Evolutionary conservation across 2,797 vertebrate species (phyloP), one percentile per base, ranked within the genome.

Genomic region (Halcyon chelicuti): DNA sequence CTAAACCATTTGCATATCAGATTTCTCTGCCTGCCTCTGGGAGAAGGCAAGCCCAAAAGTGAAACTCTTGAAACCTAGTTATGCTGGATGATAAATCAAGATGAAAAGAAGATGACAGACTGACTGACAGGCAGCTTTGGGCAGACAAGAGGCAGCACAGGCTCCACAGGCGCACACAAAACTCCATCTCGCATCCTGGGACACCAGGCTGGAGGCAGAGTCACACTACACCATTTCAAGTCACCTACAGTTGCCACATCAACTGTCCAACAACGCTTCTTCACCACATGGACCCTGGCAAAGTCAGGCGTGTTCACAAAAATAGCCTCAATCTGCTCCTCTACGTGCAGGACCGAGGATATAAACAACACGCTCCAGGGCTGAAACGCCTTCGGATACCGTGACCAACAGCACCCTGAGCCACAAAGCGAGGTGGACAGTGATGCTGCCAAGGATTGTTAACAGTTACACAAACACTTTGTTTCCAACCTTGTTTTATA

Each of bases 1-100:
- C 92, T 97, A 91, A 81, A 73, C 39, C 58, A 89, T 88, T 94
- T 82, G 75, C 67, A 96, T 80, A 52, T 78, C 70, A 97, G 93
- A 97, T 93, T 92, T 96, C 96, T 96, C 58, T 73, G 67, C 83
- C 86, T 26, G 29, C 88, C 88, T 82, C 86, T 44, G 44, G 82
- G 94, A 97, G 92, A 70, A 74, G 93, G 95, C 31, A 67, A 97
- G 71, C 71, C 88, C 90, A 80, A 94, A 91, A 95, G 81, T 52
- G 83, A 95, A 94, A 93, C 90, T 97, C 94, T 88, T 88, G 47
- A 97, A 97, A 96, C 91, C 96, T 81, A 91, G 90, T 97, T 95
- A 94, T 39, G 71, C 83, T 71, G 57, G 93, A 74, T 87, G 67
- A 96, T 97, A 96, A 97, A 97, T 97, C 93, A 95, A 94, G 96